A percentile compares a stretch with the other conserved stretches of the same genome.
These are phyloP conservation scores for Cosmia pyralina DNA, from an alignment of 2,888 invertebrate species.

Conservation along the genomic window DNA sequence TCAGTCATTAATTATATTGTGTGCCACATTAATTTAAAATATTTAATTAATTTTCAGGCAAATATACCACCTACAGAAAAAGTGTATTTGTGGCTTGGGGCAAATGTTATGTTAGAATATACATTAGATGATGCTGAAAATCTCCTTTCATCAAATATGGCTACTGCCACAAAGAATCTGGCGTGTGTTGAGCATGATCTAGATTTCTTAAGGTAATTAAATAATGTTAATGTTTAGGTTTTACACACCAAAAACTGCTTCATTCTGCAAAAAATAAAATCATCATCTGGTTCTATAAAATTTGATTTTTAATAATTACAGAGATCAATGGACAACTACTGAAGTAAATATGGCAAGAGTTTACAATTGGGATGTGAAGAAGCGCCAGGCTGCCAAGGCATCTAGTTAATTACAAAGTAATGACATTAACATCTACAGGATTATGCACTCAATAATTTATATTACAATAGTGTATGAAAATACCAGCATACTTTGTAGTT, in stretches of 20 bases:
- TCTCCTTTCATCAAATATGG: conserved; percentile 95
- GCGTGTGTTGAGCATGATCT: conserved; percentile 97
- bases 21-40: not conserved
- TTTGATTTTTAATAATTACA: conserved; percentile 77
- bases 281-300: not conserved
- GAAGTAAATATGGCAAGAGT: conserved; percentile 99
- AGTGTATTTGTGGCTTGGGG: conserved; percentile 95
- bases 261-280: not conserved
- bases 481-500: conserved; percentile 17
- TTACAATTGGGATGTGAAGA: conserved; percentile 99
- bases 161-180: conserved; percentile 95
- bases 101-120: conserved; percentile 99
- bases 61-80: conserved; percentile 96
- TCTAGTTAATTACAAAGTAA: conserved; percentile 72
- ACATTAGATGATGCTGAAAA: conserved; percentile 96
- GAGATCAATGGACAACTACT: conserved; percentile 99
- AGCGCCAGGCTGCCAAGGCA: conserved; percentile 93
- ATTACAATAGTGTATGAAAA: conserved; percentile 17
- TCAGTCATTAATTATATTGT: not conserved
- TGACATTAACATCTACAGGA: conserved; percentile 20
- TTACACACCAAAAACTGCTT: not conserved
- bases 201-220: conserved; percentile 94
- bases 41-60: conserved; percentile 91
- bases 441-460: conserved; percentile 26
- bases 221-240: no score